Conservation (phyloP, 2,888 invertebrate species). For the Idaea dimidiata region DNA sequence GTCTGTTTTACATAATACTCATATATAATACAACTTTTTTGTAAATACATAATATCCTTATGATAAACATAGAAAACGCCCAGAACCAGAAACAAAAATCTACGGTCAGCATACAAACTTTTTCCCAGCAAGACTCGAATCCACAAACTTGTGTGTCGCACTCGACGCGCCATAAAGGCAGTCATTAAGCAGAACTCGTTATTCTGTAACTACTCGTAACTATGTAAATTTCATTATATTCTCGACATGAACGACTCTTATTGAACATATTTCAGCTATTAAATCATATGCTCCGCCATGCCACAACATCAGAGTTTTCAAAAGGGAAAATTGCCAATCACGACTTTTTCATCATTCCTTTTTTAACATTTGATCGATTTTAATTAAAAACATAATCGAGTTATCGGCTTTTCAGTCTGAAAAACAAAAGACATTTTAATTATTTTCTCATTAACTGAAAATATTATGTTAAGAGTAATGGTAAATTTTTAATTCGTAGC, state of each 20-base stretch:
- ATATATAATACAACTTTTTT: no score
- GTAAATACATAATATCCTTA: no score
- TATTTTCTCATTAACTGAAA: background rate
- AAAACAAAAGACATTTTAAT: background rate
- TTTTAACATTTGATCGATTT: conserved; percentile 22
- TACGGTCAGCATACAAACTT: no score
- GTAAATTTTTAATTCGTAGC: background rate
- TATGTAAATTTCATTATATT: background rate
- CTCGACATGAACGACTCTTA: background rate
- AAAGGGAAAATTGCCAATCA: conserved; percentile 32
- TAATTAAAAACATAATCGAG: conserved; percentile 15
- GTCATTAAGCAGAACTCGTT: background rate
- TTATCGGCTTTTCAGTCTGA: background rate
- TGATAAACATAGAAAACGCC: no score
- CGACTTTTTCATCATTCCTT: conserved; percentile 24
- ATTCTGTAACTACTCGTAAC: background rate
- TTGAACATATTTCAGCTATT: conserved; percentile 25
- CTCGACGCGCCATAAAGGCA: background rate
- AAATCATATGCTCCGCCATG: conserved; percentile 24
- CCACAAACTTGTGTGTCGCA: no score
- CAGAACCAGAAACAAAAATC: no score
- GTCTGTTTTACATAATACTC: no score
- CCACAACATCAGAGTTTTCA: conserved; percentile 21
- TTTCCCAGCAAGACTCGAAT: no score
- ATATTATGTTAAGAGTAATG: background rate